These are phyloP conservation scores for Poeciliopsis presidionis DNA, from an alignment of 2,797 vertebrate species.

Conservation along the genomic window DNA sequence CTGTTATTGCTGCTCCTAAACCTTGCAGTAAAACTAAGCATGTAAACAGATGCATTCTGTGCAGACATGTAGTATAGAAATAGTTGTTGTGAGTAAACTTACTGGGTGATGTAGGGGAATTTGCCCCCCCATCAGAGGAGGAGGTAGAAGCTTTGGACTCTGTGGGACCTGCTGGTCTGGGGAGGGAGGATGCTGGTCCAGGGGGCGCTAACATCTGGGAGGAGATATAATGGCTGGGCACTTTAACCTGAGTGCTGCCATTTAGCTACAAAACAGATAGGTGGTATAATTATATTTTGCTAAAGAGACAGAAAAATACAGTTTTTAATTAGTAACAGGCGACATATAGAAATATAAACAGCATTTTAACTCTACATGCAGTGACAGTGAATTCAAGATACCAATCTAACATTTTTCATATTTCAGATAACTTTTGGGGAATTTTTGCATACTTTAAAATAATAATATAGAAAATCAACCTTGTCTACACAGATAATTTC, in stretches of 20 bases:
- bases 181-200: slow-evolving; percentile 79
- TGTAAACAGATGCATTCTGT: background rate
- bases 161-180: slow-evolving; percentile 79
- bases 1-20: background rate
- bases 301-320: background rate
- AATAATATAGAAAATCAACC: background rate
- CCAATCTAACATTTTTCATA: too few relatives aligned
- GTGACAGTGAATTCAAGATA: background rate
- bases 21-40: background rate
- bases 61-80: background rate
- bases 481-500: background rate
- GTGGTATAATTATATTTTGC: background rate
- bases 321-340: too few relatives aligned
- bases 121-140: slow-evolving; percentile 87
- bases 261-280: slow-evolving; percentile 83
- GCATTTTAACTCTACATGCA: background rate
- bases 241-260: slow-evolving; percentile 93
- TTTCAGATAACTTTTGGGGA: too few relatives aligned
- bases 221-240: slow-evolving; percentile 92
- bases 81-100: slow-evolving; percentile 69
- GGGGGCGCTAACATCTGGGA: slow-evolving; percentile 92
- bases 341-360: background rate
- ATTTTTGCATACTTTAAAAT: too few relatives aligned
- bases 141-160: slow-evolving; percentile 92
- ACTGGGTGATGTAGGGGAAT: slow-evolving; percentile 92